Base-by-base conservation (phyloP, 2,888 invertebrate genomes). In the Euzophera pinguis region DNA sequence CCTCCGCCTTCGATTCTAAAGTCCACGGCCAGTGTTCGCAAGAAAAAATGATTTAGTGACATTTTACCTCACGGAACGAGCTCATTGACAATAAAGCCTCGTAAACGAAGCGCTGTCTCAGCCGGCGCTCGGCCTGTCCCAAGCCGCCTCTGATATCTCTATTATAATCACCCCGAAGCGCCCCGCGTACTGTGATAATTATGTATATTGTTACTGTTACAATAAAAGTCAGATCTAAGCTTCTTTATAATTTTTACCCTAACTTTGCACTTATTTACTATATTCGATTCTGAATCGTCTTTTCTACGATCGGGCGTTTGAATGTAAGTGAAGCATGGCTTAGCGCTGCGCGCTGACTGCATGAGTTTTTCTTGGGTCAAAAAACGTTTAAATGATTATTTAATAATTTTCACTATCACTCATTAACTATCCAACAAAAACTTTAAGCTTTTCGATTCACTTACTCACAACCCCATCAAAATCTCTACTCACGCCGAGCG, bases 141-240 rank as follows among this genome's bases (percentile, higher is more conserved):
- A 63, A 76, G 74, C 78, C 81, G 78, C 77, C 76, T 75, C 78
- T 75, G 75, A 78, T 72, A 67, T 71, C 68, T 67, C 66, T 61
- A 66, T 67, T 69, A 71, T 70, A 73, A 74, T 72, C 74, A 78
- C 84, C 89, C 87, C 86, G 81, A 85, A 88, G 85, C 87, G 90
- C 89, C 88, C 88, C 89, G 89, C 89, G 90, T 88, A 87, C 89
- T 90, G 89, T 90, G 90, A 90, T 90, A n/a, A n/a, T n/a, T n/a
- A 89, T 84, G 84, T 86, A 84, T 81, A 86, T 83, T 87, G 85
- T 90, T 90, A 88, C 74, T 87, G 88, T 89, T 90, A 88, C 81
- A 90, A 87, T 89, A 89, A 90, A 89, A 79, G 59, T 78, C 75
- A 74, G 79, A 81, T 80, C 66, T 73, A 67, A 78, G 71, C 70